A percentile compares a stretch with the other conserved stretches of the same genome.
These are phyloP conservation scores for Aphaenogaster rudis DNA, from an alignment of 1,140 invertebrate species.

Conservation along the genomic window DNA sequence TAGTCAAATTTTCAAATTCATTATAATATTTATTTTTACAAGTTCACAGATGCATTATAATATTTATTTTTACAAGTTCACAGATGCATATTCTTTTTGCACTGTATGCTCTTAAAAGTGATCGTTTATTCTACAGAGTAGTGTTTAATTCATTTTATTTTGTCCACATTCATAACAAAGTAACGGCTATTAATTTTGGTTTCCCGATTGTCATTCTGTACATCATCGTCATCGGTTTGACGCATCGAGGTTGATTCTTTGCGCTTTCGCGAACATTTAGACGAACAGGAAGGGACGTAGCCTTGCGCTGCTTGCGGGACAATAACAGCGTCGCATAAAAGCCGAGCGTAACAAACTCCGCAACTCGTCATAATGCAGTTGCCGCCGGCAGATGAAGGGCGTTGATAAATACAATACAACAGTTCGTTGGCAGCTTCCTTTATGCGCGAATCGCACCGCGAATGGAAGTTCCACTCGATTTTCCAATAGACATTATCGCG, in stretches of 20 bases:
- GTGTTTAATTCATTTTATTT: not conserved
- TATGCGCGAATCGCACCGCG: not conserved
- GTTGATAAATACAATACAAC: slow-evolving; percentile 65
- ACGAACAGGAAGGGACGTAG: slow-evolving; percentile 39
- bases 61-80: not conserved
- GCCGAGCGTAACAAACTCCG: slow-evolving; percentile 74
- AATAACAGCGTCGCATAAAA: slow-evolving; percentile 76
- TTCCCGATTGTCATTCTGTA: not conserved
- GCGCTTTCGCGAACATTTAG: slow-evolving; percentile 29
- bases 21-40: slow-evolving; percentile 12
- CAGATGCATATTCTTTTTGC: not conserved
- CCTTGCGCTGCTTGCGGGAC: slow-evolving; percentile 70
- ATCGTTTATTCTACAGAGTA: not conserved
- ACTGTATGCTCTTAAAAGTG: not conserved
- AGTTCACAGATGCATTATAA: not conserved
- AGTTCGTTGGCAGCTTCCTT: slow-evolving; percentile 29
- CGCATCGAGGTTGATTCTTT: slow-evolving; percentile 11
- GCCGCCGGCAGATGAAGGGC: slow-evolving; percentile 58
- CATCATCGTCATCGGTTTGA: not conserved
- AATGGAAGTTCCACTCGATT: slow-evolving; percentile 18
- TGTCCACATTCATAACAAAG: not conserved
- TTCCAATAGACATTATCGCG: slow-evolving; percentile 17
- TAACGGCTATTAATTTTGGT: not conserved
- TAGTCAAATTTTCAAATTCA: not conserved
- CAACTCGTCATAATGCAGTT: slow-evolving; percentile 74